Conservation (phyloP, 2,113 vertebrate genomes). For the Pollachius pollachius region DNA sequence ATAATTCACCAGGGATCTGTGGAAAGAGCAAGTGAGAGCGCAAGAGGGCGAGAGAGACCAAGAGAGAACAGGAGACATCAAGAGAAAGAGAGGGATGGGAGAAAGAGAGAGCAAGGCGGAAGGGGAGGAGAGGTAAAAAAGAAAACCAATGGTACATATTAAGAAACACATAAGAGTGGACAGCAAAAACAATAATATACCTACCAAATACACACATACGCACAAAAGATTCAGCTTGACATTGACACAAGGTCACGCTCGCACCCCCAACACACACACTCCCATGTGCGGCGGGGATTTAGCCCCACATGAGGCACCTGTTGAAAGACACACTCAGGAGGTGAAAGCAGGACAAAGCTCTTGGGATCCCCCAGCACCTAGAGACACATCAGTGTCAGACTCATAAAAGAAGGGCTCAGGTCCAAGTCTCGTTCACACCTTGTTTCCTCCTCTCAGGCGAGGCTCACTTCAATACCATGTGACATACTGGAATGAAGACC, state of each 20-base stretch:
- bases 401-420: slow-evolving; percentile 17
- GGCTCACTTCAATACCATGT: neutral
- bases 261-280: slow-evolving; percentile 16
- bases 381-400: slow-evolving; percentile 13
- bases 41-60: neutral
- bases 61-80: too few relatives aligned
- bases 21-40: slow-evolving; percentile 57
- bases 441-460: too few relatives aligned
- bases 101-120: slow-evolving; percentile 29
- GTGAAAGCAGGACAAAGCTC: slow-evolving; percentile 51
- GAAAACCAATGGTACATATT: neutral
- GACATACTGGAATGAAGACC: neutral
- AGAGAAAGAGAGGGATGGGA: neutral
- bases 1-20: slow-evolving; percentile 42
- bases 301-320: slow-evolving; percentile 6
- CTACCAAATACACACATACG: slow-evolving; percentile 2
- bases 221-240: slow-evolving; percentile 33
- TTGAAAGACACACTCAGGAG: slow-evolving; percentile 44
- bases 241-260: slow-evolving; percentile 6
- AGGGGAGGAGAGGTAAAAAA: neutral
- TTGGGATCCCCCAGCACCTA: slow-evolving; percentile 28
- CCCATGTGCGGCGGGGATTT: neutral
- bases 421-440: neutral
- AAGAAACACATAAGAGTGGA: neutral
- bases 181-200: neutral